Evolutionary conservation across 2,113 vertebrate species (phyloP), one percentile per base, ranked within the genome.

Genomic region (Hyaena hyaena): DNA sequence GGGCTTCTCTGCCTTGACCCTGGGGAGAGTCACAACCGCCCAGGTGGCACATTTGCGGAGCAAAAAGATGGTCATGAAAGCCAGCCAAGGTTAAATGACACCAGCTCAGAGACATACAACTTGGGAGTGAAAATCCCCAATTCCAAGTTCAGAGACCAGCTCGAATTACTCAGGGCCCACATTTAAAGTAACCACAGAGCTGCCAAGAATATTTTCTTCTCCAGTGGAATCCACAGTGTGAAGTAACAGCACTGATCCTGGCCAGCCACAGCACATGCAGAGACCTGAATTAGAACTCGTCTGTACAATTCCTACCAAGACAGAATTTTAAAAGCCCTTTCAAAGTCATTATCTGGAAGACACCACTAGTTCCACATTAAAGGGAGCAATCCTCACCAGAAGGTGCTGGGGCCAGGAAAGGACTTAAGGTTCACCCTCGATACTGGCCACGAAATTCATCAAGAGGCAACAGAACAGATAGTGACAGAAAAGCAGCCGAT

Each of bases 241-340:
- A 91, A 93, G 63, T 35, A 50, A 90, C 14, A 80, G 53, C 61
- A 74, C 43, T 33, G 21, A 2, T 39, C 53, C 61, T 14, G 11
- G 73, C 15, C 2, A 79, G 23, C 53, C 39, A 43, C 16, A 79
- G 79, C 24, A 63, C 39, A 61, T n/a, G 66, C 10, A 92, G 33
- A 93, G 50, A 96, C 50, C 31, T 58, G 80, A 76, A 68, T 66
- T 76, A 83, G 48, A 80, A 88, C 68, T 74, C 31, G 48, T 28
- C n/a, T 76, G 76, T 45, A 35, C 3, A 24, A 84, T 84, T 89
- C 50, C 83, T 79, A 71, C 10, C 65, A 61, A 65, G 15, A 31
- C 26, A 76, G 24, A 81, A 81, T 71, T 89, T 84, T 61, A 88
- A 74, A 93, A 90, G 31, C 80, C 26, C 84, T 91, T 48, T 93